Percentiles rank a stretch among this genome's conserved stretches.
phyloP scores from a whole-genome alignment of 2,888 invertebrate species.

The Ceratothoa steindachneri region DNA sequence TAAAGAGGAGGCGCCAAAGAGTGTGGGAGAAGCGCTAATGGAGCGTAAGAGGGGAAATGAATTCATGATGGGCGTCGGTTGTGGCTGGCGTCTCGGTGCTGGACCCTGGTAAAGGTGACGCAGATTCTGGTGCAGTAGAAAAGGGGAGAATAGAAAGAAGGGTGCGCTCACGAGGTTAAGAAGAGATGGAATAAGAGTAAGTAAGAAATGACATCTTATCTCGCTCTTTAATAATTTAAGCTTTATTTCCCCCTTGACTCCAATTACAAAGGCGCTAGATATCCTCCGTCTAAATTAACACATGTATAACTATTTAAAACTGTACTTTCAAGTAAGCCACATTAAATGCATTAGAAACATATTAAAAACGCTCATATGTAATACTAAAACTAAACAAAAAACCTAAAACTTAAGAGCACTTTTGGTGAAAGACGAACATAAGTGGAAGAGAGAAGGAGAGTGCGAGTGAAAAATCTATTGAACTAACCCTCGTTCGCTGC shows the following conservation, averaged over 20 bases:
- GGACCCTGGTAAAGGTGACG: not conserved
- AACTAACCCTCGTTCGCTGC: not conserved
- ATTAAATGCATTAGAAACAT: no score
- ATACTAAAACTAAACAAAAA: no score
- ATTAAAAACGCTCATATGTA: no score
- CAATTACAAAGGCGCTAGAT: no score
- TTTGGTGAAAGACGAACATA: no score
- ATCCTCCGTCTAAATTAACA: no score
- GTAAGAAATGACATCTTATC: not conserved
- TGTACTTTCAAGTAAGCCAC: no score
- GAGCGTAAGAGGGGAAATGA: constrained; percentile 13
- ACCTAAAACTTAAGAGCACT: no score
- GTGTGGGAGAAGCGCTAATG: constrained; percentile 7
- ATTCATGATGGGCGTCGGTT: not conserved
- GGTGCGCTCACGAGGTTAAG: not conserved
- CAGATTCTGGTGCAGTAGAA: not conserved
- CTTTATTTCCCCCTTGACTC: no score
- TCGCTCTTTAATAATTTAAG: no score
- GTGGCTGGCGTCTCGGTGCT: not conserved
- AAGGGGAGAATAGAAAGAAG: not conserved
- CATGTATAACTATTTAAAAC: no score
- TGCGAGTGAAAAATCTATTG: not conserved
- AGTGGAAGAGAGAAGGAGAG: no score
- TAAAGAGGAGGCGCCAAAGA: constrained; percentile 10
- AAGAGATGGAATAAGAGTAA: not conserved